Evolutionary conservation across 1,140 invertebrate genomes (phyloP), one percentile per base, ranked within the genome.

Genomic region (Lepidurus couesii): DNA sequence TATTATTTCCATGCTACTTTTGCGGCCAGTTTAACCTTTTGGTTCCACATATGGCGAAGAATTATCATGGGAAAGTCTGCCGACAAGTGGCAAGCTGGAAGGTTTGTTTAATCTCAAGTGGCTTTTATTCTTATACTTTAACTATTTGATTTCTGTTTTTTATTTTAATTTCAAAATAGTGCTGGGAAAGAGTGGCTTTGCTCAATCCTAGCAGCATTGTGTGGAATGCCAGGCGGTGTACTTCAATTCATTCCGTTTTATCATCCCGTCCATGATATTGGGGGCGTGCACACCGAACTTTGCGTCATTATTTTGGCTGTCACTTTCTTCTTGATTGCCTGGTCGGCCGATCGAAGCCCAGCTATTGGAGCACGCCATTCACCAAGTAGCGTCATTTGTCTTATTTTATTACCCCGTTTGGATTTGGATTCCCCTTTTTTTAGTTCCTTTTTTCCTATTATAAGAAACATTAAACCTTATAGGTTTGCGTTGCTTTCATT

Each of bases 1-100:
- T 94, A 93, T 84, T 94, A 92, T 82, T 94, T 94, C 86, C 92
- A 94, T 84, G 87, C 91, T 0, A 86, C 90, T 0, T 94, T 93
- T 84, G 89, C 91, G 1, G 88, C 89, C 3, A 90, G 90, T 81
- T 92, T 94, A 81, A 89, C 87, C 8, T 90, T 90, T 82, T 88
- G 90, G 81, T 92, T 94, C 83, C 87, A 90, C 81, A 86, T 86
- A 1, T 86, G 86, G 53, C 86, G 89, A 80, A 86, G 83, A 65
- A 84, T 86, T 81, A 85, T 90, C 42, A 89, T 87, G 79, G 84
- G 84, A 75, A 86, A 86, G 78, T 86, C 86, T 76, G 82, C 85
- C 7, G 83, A 84, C 45, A 86, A 87, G 82, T 89, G 88, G 89
- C 80, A 85, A 26, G 84, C 86, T 5, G 85, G 86, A 79, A 85